Evolutionary conservation across 2,113 vertebrate genomes (phyloP).

Genomic region (Macrotis lagotis): DNA sequence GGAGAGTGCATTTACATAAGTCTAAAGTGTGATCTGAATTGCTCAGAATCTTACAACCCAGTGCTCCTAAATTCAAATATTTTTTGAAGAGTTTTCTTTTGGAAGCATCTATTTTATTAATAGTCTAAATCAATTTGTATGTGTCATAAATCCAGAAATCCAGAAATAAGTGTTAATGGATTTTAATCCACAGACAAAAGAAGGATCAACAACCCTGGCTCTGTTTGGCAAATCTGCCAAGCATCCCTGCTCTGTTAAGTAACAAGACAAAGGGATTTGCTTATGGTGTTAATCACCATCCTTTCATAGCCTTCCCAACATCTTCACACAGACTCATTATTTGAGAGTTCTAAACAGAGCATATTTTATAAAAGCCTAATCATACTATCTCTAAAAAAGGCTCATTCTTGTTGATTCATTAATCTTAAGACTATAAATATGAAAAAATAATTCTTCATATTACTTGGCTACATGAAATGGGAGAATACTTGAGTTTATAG

Average conservation of each 20-base stretch:
- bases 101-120: neutral
- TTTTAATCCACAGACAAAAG: constrained; percentile 53
- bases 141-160: constrained; percentile 59
- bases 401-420: neutral
- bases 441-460: constrained; percentile 6
- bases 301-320: neutral
- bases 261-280: constrained; percentile 65
- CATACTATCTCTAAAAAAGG: constrained; percentile 36
- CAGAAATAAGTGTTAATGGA: constrained; percentile 55
- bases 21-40: constrained; percentile 17
- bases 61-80: constrained; percentile 16
- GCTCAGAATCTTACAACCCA: constrained; percentile 3
- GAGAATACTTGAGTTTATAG: neutral
- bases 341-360: constrained; percentile 21
- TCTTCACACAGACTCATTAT: constrained; percentile 6
- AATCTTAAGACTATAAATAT: neutral
- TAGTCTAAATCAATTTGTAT: constrained; percentile 63
- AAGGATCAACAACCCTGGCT: neutral
- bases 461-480: constrained; percentile 10
- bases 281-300: constrained; percentile 43
- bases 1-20: constrained; percentile 38
- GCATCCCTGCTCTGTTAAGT: constrained; percentile 33
- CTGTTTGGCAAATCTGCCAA: constrained; percentile 14
- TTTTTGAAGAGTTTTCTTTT: constrained; percentile 40
- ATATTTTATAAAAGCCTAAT: neutral